phyloP scores from a whole-genome alignment of 2,888 invertebrate genomes.

The Boloria euphrosyne region DNA sequence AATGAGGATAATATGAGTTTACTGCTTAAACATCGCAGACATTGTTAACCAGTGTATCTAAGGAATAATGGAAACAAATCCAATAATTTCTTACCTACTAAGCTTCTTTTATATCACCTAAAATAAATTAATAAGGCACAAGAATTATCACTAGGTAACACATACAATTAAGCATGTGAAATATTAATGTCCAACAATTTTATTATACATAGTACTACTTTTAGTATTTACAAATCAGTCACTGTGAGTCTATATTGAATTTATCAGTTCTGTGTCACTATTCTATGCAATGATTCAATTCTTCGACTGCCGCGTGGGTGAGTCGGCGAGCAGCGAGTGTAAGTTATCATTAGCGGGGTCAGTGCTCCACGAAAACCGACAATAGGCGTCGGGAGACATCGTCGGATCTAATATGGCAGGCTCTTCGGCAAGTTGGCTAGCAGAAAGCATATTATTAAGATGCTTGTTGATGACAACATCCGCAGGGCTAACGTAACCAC shows the following conservation, averaged over 20 bases:
- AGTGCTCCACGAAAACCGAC: conserved; percentile 78
- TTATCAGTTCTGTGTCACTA: conserved; percentile 60
- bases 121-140: conserved; percentile 83
- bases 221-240: conserved; percentile 70
- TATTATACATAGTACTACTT: conserved; percentile 68
- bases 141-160: conserved; percentile 79
- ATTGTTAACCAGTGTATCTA: neutral
- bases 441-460: conserved; percentile 67
- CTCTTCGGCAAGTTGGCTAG: conserved; percentile 64
- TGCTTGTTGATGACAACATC: conserved; percentile 75
- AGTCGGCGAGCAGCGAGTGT: conserved; percentile 68
- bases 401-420: conserved; percentile 72
- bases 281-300: conserved; percentile 60
- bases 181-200: conserved; percentile 63
- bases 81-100: conserved; percentile 67
- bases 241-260: conserved; percentile 56
- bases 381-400: conserved; percentile 78
- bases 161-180: conserved; percentile 65
- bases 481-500: conserved; percentile 70
- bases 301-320: conserved; percentile 63
- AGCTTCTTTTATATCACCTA: conserved; percentile 71
- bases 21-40: neutral
- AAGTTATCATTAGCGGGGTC: conserved; percentile 76
- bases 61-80: conserved; percentile 13
- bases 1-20: conserved; percentile 34